Conservation (phyloP, 2,797 vertebrate species). For the Sebastolobus alascanus region DNA sequence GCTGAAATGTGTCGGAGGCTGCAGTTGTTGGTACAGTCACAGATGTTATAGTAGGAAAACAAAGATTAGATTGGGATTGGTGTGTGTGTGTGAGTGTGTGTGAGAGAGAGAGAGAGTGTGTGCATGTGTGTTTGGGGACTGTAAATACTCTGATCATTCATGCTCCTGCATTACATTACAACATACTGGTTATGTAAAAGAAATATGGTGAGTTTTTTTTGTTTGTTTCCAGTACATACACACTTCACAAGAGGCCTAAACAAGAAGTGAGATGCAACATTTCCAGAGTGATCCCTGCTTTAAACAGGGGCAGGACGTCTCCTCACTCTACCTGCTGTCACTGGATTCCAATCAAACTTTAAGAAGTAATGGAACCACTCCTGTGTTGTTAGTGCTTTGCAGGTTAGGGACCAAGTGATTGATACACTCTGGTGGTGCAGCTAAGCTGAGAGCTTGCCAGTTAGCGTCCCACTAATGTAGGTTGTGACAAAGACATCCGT, state of each 20-base stretch:
- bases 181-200: constrained; percentile 1
- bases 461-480: not conserved
- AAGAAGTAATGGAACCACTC: not conserved
- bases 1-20: constrained; percentile 29
- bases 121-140: not conserved
- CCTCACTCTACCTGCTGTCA: not conserved
- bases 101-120: too few relatives aligned
- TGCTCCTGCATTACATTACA: not conserved
- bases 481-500: not conserved
- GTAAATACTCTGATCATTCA: not conserved
- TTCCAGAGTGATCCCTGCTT: not conserved
- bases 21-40: constrained; percentile 33
- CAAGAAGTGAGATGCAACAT: not conserved
- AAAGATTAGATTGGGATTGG: not conserved
- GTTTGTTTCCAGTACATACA: not conserved
- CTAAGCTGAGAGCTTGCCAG: not conserved
- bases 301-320: not conserved
- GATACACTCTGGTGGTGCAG: not conserved
- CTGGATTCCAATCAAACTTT: not conserved
- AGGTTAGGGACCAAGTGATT: not conserved
- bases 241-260: not conserved
- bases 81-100: not conserved
- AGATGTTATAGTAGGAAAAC: constrained; percentile 43
- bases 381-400: not conserved
- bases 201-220: not conserved